Base-by-base conservation (phyloP, 1,140 invertebrate species). In the Caenorhabditis tropicalis region DNA sequence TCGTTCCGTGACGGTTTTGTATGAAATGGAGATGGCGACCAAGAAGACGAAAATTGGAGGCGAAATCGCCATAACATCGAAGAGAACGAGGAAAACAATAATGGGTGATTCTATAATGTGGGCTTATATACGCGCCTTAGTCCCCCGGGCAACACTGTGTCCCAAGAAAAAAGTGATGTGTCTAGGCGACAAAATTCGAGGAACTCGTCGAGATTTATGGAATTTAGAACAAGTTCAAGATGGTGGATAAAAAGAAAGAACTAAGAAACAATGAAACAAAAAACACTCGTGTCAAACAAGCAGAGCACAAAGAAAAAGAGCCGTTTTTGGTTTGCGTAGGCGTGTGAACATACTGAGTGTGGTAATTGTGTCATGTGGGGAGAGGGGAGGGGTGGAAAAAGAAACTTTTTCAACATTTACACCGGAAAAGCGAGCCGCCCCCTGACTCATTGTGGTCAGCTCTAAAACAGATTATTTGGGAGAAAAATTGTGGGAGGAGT, bases 1-100 rank as follows among this genome's bases (percentile, higher is more conserved):
- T 74, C 58, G 58, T 74, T 74, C 65, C 65, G 29, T 24, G 65
- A 74, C 65, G 65, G 65, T 74, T 74, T 74, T 43, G 36, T 43
- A 74, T 74, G 65, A 74, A 31, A 74, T 74, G 33, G 65, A 74
- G 65, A 74, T 24, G 36, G n/a, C 19, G 39, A 6, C 7, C 51
- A 53, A 53, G 51, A 60, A 70, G 60, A 19, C 60, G n/a, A 74
- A 74, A 43, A 74, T 65, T 65, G 58, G 36, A 74, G n/a, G 29
- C 43, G 24, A 24, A 2, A 74, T 21, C 10, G 36, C 33, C 29
- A 46, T 74, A 65, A 36, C 58, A 65, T 74, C 36, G 58, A 27
- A 27, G 24, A 56, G 53, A 56, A 27, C 10, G 21, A 56, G 15
- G 21, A 56, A 56, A 56, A 65, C 15, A 12, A 74, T 12, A 21